Percentiles rank a stretch among this genome's conserved stretches.
Conservation (phyloP, 1,140 invertebrate genomes). For the Leptopilina clavipes region DNA sequence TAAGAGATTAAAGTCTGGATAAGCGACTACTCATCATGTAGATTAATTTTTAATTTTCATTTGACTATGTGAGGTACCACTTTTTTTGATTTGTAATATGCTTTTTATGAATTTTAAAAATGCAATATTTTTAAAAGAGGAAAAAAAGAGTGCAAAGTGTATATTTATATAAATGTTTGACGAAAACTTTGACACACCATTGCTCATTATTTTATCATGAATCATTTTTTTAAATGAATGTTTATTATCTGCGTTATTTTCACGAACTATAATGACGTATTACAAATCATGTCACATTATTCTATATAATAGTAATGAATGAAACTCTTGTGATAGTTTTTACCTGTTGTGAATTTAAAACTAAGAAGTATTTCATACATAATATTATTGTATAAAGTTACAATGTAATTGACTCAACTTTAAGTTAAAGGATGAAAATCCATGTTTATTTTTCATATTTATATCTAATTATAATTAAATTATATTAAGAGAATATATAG, state of each 20-base stretch:
- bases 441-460: no score
- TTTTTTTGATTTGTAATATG: background rate
- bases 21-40: background rate
- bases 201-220: background rate
- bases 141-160: background rate
- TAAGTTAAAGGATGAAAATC: background rate
- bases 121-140: background rate
- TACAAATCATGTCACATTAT: constrained; percentile 5
- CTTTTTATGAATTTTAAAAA: background rate
- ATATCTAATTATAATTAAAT: no score
- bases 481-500: no score
- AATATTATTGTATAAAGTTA: no score
- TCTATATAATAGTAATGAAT: background rate
- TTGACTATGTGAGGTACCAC: no score
- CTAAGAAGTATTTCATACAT: background rate
- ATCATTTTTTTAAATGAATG: background rate
- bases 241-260: background rate
- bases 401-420: background rate
- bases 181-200: background rate
- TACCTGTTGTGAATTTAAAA: constrained; percentile 28
- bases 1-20: constrained; percentile 12
- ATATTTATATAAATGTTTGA: background rate
- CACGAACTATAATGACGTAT: constrained; percentile 1
- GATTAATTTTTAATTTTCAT: background rate
- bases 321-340: constrained; percentile 13